A percentile compares a stretch with the other conserved stretches of the same genome.
phyloP scores from a whole-genome alignment of 2,888 invertebrate genomes.

The Cephus sareptanus region DNA sequence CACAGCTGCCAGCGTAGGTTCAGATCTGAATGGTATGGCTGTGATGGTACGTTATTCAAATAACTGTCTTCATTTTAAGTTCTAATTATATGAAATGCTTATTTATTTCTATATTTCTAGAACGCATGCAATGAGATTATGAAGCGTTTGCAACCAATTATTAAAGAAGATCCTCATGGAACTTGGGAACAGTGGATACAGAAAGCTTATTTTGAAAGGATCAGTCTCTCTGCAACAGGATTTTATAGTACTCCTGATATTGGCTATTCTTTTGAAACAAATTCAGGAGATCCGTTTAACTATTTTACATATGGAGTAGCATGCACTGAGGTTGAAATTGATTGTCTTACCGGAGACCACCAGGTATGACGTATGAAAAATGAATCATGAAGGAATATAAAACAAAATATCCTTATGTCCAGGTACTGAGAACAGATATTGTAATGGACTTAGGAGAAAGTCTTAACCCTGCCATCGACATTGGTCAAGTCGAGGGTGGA shows the following conservation, averaged over 20 bases:
- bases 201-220: constrained; percentile 80
- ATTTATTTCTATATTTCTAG: constrained; percentile 55
- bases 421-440: constrained; percentile 88
- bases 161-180: constrained; percentile 78
- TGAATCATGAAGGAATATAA: not conserved
- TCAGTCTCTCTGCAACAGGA: constrained; percentile 85
- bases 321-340: constrained; percentile 90
- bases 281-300: constrained; percentile 79
- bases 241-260: constrained; percentile 83
- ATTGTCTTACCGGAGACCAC: constrained; percentile 94
- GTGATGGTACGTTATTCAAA: constrained; percentile 70
- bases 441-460: constrained; percentile 98
- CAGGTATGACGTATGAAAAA: constrained; percentile 66
- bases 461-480: constrained; percentile 95
- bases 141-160: constrained; percentile 80
- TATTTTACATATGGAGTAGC: constrained; percentile 91
- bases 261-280: constrained; percentile 77
- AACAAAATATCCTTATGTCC: constrained; percentile 13
- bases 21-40: constrained; percentile 94
- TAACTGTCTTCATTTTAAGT: not conserved
- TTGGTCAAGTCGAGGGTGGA: constrained; percentile 96
- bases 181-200: constrained; percentile 88
- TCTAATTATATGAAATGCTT: not conserved
- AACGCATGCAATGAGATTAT: constrained; percentile 83
- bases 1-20: constrained; percentile 89